Conservation (phyloP, 2,797 vertebrate genomes). For the Pristis pectinata region DNA sequence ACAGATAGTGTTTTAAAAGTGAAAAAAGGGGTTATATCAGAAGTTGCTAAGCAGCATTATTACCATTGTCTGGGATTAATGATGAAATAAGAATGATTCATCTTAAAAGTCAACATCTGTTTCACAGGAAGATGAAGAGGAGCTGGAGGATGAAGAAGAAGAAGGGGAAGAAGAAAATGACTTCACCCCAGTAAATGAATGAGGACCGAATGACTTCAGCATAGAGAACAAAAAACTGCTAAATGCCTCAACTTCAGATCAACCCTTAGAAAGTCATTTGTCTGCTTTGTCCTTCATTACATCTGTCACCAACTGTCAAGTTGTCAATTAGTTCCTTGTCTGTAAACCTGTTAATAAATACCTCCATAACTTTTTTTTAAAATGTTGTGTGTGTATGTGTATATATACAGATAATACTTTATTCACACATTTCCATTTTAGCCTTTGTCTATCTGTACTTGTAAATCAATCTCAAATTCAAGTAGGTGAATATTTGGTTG, state of each 20-base stretch:
- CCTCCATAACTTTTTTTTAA: slow-evolving; percentile 6
- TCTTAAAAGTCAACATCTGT: slow-evolving; percentile 47
- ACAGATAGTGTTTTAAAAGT: not conserved
- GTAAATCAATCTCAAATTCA: not conserved
- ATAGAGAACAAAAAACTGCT: not conserved
- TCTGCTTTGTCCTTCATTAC: not conserved
- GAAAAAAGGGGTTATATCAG: not conserved
- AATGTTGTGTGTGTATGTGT: not conserved
- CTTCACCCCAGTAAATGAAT: slow-evolving; percentile 21
- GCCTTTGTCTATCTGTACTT: not conserved
- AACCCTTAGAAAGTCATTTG: not conserved
- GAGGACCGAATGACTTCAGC: not conserved
- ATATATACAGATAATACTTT: not conserved
- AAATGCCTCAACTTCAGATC: not conserved
- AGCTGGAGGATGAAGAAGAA: slow-evolving; percentile 58
- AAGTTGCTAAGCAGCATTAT: not conserved
- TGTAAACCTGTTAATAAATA: slow-evolving; percentile 35
- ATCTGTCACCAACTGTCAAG: not conserved
- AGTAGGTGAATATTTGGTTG: not conserved
- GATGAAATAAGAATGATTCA: not conserved
- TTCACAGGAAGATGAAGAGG: slow-evolving; percentile 77
- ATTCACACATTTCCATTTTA: not conserved
- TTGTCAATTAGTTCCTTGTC: not conserved
- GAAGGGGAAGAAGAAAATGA: slow-evolving; percentile 66
- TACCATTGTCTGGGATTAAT: too few relatives aligned